Conservation (phyloP, 2,113 vertebrate species). For the Gyps fulvus region DNA sequence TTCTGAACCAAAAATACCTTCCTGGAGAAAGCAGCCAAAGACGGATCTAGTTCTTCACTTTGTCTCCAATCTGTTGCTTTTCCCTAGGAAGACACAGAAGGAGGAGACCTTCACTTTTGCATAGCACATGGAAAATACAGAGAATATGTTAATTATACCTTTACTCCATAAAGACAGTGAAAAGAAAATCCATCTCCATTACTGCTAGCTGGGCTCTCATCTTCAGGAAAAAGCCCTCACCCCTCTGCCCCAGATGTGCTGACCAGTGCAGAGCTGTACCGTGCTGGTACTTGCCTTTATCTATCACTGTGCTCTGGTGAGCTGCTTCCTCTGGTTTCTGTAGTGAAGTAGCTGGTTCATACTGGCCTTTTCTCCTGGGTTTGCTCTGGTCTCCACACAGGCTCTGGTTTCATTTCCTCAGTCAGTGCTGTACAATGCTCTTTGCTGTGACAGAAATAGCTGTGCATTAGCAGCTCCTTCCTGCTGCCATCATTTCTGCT, state of each 20-base stretch:
- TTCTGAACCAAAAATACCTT: not conserved
- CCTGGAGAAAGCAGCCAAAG: not conserved
- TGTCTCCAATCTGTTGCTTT: not conserved
- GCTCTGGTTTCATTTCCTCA: not conserved
- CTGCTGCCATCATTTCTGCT: not conserved
- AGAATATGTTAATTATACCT: not conserved
- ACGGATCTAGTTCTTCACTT: not conserved
- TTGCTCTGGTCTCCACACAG: not conserved
- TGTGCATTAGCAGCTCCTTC: not conserved
- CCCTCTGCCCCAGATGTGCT: rapidly evolving
- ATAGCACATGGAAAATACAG: not conserved
- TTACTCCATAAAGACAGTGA: not conserved
- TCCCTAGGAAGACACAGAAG: not conserved
- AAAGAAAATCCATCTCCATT: not conserved
- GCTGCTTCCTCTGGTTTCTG: not conserved
- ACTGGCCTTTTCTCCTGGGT: not conserved
- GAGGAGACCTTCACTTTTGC: not conserved
- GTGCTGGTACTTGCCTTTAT: not conserved
- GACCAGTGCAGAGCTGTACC: not conserved
- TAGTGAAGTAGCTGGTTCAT: not conserved
- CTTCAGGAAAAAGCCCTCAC: not conserved
- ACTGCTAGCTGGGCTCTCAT: not conserved
- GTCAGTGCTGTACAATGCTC: not conserved
- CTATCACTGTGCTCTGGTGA: not conserved
- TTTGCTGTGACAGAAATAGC: not conserved